Base-by-base conservation (phyloP, 2,113 vertebrate genomes). In the Polypterus bichir region DNA sequence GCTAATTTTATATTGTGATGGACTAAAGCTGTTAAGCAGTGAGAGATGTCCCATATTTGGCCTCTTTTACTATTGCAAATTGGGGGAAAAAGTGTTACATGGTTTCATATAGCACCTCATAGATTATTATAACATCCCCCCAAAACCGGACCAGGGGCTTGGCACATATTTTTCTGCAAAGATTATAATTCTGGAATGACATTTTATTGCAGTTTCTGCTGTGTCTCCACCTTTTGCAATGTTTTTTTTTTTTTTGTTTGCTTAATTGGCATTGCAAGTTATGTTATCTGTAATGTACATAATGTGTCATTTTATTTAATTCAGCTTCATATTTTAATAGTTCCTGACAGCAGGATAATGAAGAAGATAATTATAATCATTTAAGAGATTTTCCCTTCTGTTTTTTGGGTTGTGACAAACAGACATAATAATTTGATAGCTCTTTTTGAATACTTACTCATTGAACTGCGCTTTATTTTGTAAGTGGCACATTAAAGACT, bases 221-320 rank as follows among this genome's bases (percentile, higher is more conserved):
- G 48, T 10, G 10, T 61, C 54, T 52, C 46, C 49, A 11, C 56
- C 56, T 46, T 10, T 5, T 10, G 51, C 49, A 27, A 58, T 44
- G 27, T 27, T 27, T 27, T 27, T 27, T 27, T 27, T 27, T 27
- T 53, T 47, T 27, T 6, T 6, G 52, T 57, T 47, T 60, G 58
- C 53, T 59, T 65, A 58, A 65, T 48, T 75, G 79, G 75, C 74
- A 74, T 78, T 51, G 64, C 66, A 65, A 69, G 76, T 74, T 73
- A 78, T 75, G 73, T 70, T 68, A 70, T 76, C 77, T 73, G 76
- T 80, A 79, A 75, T 75, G 76, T 67, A 71, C 71, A 53, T 62
- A 79, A 74, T 69, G 61, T 69, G 72, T 74, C 58, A 68, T 69
- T 72, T 76, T 74, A 64, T 77, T 65, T 65, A 60, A 71, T 74